A percentile compares a stretch with the other conserved stretches of the same genome.
phyloP scores from a whole-genome alignment of 2,113 vertebrate genomes.

The Helogale parvula region DNA sequence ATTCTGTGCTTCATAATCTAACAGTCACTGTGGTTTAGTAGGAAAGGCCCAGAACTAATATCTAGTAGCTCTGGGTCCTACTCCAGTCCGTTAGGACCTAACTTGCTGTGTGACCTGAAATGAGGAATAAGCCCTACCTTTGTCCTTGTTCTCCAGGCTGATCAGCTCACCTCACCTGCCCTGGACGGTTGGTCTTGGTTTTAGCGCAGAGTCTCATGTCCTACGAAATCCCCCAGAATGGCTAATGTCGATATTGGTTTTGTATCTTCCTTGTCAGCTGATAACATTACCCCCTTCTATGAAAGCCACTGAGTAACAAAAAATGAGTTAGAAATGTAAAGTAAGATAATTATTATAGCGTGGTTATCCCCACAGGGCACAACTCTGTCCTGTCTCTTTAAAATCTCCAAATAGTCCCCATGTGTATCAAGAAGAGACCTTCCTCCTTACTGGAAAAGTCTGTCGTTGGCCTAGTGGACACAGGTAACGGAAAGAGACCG shows the following conservation, averaged over 20 bases:
- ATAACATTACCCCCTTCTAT: neutral
- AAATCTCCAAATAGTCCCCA: neutral
- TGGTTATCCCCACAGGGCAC: too few species aligned
- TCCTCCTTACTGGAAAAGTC: neutral
- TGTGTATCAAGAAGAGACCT: neutral
- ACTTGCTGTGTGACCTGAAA: neutral
- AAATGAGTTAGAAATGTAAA: neutral
- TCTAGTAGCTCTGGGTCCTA: neutral
- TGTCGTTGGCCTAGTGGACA: neutral
- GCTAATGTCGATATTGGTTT: neutral
- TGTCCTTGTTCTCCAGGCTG: neutral
- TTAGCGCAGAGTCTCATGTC: neutral
- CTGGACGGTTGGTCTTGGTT: neutral
- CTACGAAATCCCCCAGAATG: accelerated
- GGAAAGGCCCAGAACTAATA: neutral
- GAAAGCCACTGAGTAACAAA: neutral
- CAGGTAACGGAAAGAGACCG: neutral
- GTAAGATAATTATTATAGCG: neutral
- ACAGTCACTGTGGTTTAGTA: neutral
- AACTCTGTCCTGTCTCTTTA: neutral
- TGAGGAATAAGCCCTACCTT: neutral
- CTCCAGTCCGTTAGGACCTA: too few species aligned
- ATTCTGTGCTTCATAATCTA: neutral
- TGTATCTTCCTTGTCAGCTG: neutral
- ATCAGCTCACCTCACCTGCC: accelerated